Base-by-base conservation (phyloP, 2,888 invertebrate species). In the Norana najaformis region DNA sequence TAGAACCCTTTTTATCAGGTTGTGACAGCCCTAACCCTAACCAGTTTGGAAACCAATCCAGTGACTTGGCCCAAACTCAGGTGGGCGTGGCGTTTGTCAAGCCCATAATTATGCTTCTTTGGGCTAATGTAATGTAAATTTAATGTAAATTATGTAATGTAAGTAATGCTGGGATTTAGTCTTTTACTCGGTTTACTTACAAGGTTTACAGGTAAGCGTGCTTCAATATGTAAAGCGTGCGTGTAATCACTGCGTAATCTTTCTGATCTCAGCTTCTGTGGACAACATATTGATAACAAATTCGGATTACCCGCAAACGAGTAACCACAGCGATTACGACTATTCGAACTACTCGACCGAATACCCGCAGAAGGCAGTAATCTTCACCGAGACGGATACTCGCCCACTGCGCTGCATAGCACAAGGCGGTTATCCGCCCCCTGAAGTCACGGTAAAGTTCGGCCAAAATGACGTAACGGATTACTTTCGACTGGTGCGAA, bases 271-370 rank as follows among this genome's bases (percentile, higher is more conserved):
- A 35, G 47, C 41, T 0, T 69, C 69, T n/a, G 69, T 89, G 69
- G 69, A 90, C 90, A 90, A 69, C 69, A 90, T 53, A 69, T 14
- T 69, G 4, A 47, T 89, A 90, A 90, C 41, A n/a, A 90, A 39
- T 23, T 35, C 69, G 53, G 53, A 36, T 90, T 90, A 23, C 69
- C 53, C 82, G 82, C 30, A 30, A 20, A 34, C 82, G 82, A 90
- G 37, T 83, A 38, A 36, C 89, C 90, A 13, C 90, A 90, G 47
- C 83, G 90, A 38, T 39, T 90, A 69, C 90, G 39, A 82, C 90
- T 82, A 41, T 37, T 35, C n/a, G 23, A 88, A 35, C n/a, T 35
- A 14, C 36, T 35, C 34, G n/a, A 34, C 90, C 36, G 36, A 36
- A 30, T 36, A 38, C 36, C 35, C 35, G 35, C 41, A 41, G 18